A percentile compares a stretch with the other conserved stretches of the same genome.
Conservation (phyloP, 2,113 vertebrate species). For the Sisor rabdophorus region DNA sequence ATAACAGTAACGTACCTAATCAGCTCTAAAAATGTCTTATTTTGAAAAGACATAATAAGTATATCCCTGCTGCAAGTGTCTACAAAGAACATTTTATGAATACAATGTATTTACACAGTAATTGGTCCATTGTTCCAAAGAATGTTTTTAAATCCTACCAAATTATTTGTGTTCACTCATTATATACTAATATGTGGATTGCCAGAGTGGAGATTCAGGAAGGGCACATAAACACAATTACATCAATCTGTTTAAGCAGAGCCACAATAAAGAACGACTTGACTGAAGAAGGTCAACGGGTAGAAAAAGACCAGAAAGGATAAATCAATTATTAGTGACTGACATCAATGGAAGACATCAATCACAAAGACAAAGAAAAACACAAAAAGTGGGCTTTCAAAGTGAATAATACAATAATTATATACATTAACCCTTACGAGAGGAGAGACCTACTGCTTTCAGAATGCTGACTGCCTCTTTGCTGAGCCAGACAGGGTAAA, state of each 20-base stretch:
- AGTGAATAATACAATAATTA: not conserved
- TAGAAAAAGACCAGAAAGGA: slow-evolving; percentile 24
- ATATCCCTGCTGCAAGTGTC: no score
- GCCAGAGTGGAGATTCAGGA: not conserved
- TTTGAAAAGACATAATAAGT: no score
- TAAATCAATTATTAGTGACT: slow-evolving; percentile 16
- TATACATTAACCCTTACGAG: slow-evolving; percentile 5
- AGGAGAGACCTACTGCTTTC: slow-evolving; percentile 77
- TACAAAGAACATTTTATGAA: no score
- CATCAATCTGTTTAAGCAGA: slow-evolving; percentile 17
- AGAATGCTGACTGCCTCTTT: slow-evolving; percentile 97
- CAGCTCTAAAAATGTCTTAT: no score
- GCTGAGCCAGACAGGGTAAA: slow-evolving; percentile 98
- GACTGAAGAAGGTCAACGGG: slow-evolving; percentile 22
- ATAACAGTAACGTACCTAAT: no score
- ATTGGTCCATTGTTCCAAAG: not conserved
- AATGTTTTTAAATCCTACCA: no score
- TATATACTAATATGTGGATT: not conserved
- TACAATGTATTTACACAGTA: not conserved
- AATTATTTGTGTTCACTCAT: not conserved
- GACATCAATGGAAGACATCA: slow-evolving; percentile 20
- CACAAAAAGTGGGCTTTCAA: slow-evolving; percentile 4
- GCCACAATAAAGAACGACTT: not conserved
- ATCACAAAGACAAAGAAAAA: not conserved
- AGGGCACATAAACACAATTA: slow-evolving; percentile 8